Percentiles rank a stretch among this genome's conserved stretches.
Evolutionary conservation across 2,113 vertebrate species (phyloP).

Genomic region (Chrysochloris asiatica): DNA sequence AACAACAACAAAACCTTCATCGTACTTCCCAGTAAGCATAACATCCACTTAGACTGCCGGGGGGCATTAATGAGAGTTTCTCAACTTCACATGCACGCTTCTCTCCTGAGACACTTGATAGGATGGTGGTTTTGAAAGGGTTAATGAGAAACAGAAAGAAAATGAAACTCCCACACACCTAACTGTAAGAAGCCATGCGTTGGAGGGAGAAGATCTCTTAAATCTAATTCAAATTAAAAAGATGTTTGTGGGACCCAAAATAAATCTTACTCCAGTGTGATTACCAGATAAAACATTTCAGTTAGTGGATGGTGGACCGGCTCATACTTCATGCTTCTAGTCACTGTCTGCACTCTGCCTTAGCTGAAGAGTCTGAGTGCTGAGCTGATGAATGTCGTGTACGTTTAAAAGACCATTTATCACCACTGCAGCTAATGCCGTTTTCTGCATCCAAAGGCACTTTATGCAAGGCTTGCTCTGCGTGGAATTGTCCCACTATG

Average conservation of each 20-base stretch:
- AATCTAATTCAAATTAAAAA: constrained; percentile 79
- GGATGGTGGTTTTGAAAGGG: neutral
- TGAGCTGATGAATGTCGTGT: constrained; percentile 61
- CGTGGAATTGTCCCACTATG: neutral
- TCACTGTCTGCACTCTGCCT: neutral
- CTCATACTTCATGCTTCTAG: constrained; percentile 69
- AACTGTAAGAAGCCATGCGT: constrained; percentile 26
- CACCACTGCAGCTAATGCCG: constrained; percentile 52
- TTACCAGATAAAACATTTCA: constrained; percentile 77
- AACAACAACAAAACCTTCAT: neutral
- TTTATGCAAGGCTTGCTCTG: constrained; percentile 40
- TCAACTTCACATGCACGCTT: neutral
- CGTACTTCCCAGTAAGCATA: neutral
- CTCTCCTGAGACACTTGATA: neutral
- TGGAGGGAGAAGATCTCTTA: constrained; percentile 15
- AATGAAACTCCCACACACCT: neutral
- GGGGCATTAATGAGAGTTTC: neutral
- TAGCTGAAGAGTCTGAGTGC: constrained; percentile 61
- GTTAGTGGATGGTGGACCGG: constrained; percentile 63
- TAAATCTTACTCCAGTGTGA: constrained; percentile 73
- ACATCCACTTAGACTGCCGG: neutral
- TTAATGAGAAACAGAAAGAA: constrained; percentile 40
- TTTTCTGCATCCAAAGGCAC: constrained; percentile 61
- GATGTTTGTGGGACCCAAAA: constrained; percentile 72
- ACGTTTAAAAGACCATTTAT: constrained; percentile 64